These are phyloP conservation scores for Ericerus pela DNA, from an alignment of 1,140 invertebrate species.

Conservation along the genomic window DNA sequence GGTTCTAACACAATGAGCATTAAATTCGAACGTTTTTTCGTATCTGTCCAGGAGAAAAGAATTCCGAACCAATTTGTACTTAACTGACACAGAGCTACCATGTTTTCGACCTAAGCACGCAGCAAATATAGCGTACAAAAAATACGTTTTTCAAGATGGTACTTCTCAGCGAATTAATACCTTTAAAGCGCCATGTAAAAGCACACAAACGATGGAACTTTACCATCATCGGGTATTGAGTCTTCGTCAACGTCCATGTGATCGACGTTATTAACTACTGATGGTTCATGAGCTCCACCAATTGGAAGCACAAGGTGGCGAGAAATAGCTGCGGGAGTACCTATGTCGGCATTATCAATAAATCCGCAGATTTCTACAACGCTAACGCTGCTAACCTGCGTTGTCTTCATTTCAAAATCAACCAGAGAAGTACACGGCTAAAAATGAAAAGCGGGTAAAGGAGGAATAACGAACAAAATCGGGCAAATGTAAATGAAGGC, in stretches of 20 bases:
- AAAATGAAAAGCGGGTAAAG: constrained; percentile 26
- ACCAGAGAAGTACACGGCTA: constrained; percentile 43
- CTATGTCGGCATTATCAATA: constrained; percentile 62
- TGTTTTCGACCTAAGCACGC: constrained; percentile 50
- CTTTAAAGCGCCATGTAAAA: constrained; percentile 87
- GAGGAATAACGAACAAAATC: background rate
- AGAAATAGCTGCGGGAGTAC: constrained; percentile 85
- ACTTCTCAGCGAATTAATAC: constrained; percentile 34
- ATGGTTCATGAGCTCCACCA: constrained; percentile 13
- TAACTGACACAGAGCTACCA: constrained; percentile 60
- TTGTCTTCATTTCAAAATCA: constrained; percentile 46
- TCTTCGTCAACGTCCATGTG: constrained; percentile 43
- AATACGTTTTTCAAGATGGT: too few relatives aligned
- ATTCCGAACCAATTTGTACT: constrained; percentile 87
- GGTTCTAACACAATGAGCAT: constrained; percentile 81
- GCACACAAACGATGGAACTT: constrained; percentile 73
- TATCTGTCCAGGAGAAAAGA: constrained; percentile 84
- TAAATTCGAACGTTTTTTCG: constrained; percentile 87
- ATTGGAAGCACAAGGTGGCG: constrained; percentile 73
- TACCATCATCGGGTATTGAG: constrained; percentile 51
- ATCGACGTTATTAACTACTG: constrained; percentile 25
- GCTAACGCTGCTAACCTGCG: constrained; percentile 46
- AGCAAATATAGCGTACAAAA: background rate
- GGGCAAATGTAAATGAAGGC: background rate
- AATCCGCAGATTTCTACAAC: constrained; percentile 66